These are phyloP conservation scores for Galerucella calmariensis DNA, from an alignment of 2,888 invertebrate genomes.

Conservation along the genomic window DNA sequence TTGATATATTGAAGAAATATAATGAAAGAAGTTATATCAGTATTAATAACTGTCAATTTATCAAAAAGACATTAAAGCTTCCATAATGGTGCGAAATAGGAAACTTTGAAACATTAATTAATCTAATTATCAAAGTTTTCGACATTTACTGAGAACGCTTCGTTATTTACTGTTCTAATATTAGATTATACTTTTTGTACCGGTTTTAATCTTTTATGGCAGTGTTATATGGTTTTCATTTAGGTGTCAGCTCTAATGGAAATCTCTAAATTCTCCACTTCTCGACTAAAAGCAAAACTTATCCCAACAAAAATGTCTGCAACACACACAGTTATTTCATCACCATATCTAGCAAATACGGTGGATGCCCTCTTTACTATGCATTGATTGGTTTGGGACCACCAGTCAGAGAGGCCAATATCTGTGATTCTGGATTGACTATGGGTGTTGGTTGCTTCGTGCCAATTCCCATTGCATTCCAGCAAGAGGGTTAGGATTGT, in stretches of 20 bases:
- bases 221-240: slow-evolving; percentile 41
- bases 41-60: slow-evolving; percentile 62
- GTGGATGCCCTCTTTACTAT: too few species aligned
- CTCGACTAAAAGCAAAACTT: slow-evolving; percentile 6
- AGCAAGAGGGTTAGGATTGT: too few species aligned
- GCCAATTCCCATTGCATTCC: too few species aligned
- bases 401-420: too few species aligned
- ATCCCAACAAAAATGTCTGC: neutral
- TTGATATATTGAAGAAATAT: slow-evolving; percentile 26
- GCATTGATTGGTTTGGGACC: too few species aligned
- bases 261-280: slow-evolving; percentile 17
- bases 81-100: slow-evolving; percentile 57
- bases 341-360: too few species aligned
- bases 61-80: slow-evolving; percentile 60
- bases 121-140: slow-evolving; percentile 66
- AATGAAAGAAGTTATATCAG: slow-evolving; percentile 52
- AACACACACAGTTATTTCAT: neutral
- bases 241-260: slow-evolving; percentile 35
- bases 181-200: slow-evolving; percentile 57
- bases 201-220: slow-evolving; percentile 40
- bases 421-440: too few species aligned
- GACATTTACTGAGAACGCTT: slow-evolving; percentile 62
- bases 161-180: slow-evolving; percentile 63
- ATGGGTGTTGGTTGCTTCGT: too few species aligned
- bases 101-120: slow-evolving; percentile 65